Evolutionary conservation across 2,113 vertebrate species (phyloP).

Genomic region (Heterotilapia buettikoferi): DNA sequence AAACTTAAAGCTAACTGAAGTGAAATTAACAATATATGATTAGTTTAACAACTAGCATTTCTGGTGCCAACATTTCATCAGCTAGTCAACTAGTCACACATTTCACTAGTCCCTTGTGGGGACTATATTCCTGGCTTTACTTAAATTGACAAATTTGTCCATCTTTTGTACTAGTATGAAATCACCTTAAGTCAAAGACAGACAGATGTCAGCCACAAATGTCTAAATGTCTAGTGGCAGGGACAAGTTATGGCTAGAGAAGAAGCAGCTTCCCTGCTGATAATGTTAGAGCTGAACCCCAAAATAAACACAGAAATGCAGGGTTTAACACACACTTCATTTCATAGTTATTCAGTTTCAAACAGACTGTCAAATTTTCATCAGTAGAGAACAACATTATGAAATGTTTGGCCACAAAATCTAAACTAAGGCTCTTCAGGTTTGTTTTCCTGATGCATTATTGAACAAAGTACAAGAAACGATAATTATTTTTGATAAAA

Average conservation of each 20-base stretch:
- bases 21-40: neutral
- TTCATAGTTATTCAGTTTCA: neutral
- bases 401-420: neutral
- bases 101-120: neutral
- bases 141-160: neutral
- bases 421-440: neutral
- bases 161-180: neutral
- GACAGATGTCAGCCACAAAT: neutral
- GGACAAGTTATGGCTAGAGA: neutral
- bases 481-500: neutral
- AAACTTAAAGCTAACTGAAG: neutral
- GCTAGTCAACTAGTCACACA: neutral
- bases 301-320: neutral
- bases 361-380: neutral
- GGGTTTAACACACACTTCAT: neutral
- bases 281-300: neutral
- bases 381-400: neutral
- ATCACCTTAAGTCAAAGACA: neutral
- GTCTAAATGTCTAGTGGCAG: neutral
- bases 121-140: neutral
- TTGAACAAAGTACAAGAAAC: neutral
- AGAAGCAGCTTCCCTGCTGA: neutral
- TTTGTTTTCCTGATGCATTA: neutral
- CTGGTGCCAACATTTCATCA: neutral
- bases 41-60: neutral